Base-by-base conservation (phyloP, 2,888 invertebrate genomes). In the Trissoscelio sp. region DNA sequence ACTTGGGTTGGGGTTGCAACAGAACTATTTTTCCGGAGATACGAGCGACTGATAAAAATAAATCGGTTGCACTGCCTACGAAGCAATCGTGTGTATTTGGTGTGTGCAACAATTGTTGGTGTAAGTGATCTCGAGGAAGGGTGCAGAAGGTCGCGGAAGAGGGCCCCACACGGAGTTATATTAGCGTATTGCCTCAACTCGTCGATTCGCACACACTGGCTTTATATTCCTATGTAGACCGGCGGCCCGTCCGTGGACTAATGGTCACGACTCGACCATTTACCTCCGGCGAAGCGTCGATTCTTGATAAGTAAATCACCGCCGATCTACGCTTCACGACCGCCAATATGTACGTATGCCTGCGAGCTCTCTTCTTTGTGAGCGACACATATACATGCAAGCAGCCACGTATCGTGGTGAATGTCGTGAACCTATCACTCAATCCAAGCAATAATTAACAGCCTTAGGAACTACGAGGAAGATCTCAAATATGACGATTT, bases 241-340 rank as follows among this genome's bases (percentile, higher is more conserved):
- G 70, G 75, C 75, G 82, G 81, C 85, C 83, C 87, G 83, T 86
- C 87, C 87, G 86, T 86, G 88, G 89, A 91, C 92, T 93, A 93
- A 93, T 93, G 92, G 93, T 93, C 93, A 93, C 93, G 93, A 93
- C 92, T 92, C 92, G 92, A 90, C 93, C 93, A 93, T 93, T 93
- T 93, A 93, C 93, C 93, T 92, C 93, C 93, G 92, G 93, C 93
- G 92, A 92, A 92, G 93, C 91, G 92, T 92, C 92, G 91, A 91
- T 93, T 93, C 92, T 92, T 92, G 92, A 91, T 92, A 92, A 93
- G 91, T 92, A 92, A 93, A 93, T 93, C 92, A 92, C 92, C 92
- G 92, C 90, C 92, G 92, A 92, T 92, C 92, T 92, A 92, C 92
- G 92, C 92, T 92, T 92, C 92, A 92, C 92, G 92, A 92, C 91